A percentile compares a stretch with the other conserved stretches of the same genome.
phyloP scores from a whole-genome alignment of 2,888 invertebrate genomes.

The Abrostola tripartita region DNA sequence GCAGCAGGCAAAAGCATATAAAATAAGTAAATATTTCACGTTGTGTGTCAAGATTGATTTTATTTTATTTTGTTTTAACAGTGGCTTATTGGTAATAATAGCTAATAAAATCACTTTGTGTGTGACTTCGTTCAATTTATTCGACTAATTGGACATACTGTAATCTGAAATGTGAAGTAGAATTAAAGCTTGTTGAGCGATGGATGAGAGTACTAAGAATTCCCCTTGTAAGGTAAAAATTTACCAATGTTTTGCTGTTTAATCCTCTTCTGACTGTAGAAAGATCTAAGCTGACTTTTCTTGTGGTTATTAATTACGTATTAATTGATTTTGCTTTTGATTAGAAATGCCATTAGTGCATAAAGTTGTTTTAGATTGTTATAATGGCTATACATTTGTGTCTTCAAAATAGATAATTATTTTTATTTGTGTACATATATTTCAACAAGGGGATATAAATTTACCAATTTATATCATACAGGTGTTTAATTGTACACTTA shows the following conservation, averaged over 20 bases:
- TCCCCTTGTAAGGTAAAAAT: conserved; percentile 87
- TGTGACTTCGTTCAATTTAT: conserved; percentile 76
- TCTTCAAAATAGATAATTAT: conserved; percentile 31
- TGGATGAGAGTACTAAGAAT: conserved; percentile 84
- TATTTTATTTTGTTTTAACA: conserved; percentile 82
- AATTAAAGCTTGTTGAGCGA: conserved; percentile 76
- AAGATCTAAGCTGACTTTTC: conserved; percentile 54
- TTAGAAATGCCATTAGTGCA: conserved; percentile 52
- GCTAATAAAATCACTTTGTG: conserved; percentile 81
- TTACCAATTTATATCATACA: conserved; percentile 20
- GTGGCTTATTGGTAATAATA: conserved; percentile 85
- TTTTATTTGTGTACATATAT: conserved; percentile 31
- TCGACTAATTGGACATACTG: conserved; percentile 73
- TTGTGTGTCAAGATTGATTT: conserved; percentile 83
- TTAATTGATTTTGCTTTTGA: conserved; percentile 49
- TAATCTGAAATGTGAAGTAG: conserved; percentile 83
- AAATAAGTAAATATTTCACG: conserved; percentile 81
- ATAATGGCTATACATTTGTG: conserved; percentile 40
- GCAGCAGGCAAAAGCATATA: conserved; percentile 63
- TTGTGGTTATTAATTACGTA: conserved; percentile 48
- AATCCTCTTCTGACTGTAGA: conserved; percentile 62
- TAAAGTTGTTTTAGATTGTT: conserved; percentile 45
- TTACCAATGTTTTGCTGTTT: conserved; percentile 70
- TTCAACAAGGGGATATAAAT: conserved; percentile 56
- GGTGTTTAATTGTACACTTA: conserved; percentile 27